phyloP scores from a whole-genome alignment of 2,888 invertebrate species.

The Pelosia muscerda region DNA sequence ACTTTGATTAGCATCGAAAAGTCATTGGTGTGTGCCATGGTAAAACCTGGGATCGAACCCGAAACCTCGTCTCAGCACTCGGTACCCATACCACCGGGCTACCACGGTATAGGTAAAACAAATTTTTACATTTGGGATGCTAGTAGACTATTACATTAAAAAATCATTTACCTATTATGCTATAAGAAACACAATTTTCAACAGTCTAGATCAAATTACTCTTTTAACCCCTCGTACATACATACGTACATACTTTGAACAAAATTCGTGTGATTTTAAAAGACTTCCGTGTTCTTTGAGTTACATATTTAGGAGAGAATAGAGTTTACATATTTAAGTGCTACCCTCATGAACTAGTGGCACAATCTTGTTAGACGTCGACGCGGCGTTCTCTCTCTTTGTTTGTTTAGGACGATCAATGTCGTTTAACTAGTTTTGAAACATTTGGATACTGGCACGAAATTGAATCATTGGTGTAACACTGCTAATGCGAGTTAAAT shows the following conservation, averaged over 20 bases:
- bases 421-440: conserved; percentile 52
- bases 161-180: no score
- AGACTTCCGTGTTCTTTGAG: not conserved
- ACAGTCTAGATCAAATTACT: not conserved
- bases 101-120: no score
- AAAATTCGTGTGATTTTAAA: not conserved
- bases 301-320: no score
- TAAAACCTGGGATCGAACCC: no score
- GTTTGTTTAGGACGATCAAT: conserved; percentile 69
- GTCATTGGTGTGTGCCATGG: no score
- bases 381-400: conserved; percentile 40
- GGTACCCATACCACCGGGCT: no score
- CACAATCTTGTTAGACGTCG: conserved; percentile 22
- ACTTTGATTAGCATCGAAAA: no score
- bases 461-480: conserved; percentile 38
- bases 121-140: no score
- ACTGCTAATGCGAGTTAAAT: conserved; percentile 37
- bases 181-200: not conserved
- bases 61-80: no score
- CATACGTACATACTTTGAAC: not conserved
- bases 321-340: conserved; percentile 21
- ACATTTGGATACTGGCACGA: conserved; percentile 49
- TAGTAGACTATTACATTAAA: no score
- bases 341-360: conserved; percentile 49
- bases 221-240: not conserved